These are phyloP conservation scores for Pseudonaja textilis DNA, from an alignment of 2,113 vertebrate species.

Conservation along the genomic window DNA sequence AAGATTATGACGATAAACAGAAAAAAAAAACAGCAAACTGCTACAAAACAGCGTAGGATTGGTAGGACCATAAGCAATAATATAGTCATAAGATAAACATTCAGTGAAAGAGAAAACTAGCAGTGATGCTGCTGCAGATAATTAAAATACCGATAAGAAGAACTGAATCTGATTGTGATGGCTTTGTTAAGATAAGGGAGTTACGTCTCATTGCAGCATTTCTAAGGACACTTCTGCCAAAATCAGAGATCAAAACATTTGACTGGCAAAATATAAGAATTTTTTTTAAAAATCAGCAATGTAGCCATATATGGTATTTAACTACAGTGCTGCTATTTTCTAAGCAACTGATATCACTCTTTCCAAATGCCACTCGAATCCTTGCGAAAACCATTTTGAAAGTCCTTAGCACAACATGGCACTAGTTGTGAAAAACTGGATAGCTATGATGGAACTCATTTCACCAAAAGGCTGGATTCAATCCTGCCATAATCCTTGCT, in stretches of 20 bases:
- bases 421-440: background rate
- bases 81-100: background rate
- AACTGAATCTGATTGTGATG: background rate
- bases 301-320: background rate
- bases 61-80: background rate
- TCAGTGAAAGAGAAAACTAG: background rate
- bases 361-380: background rate
- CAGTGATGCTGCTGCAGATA: background rate
- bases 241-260: background rate
- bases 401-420: background rate
- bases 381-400: background rate
- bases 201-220: background rate
- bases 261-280: background rate
- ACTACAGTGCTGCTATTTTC: background rate
- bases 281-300: background rate
- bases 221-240: background rate
- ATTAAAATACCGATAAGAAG: background rate
- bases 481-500: background rate
- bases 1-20: background rate
- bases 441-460: background rate
- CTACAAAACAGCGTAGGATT: background rate
- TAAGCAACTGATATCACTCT: background rate
- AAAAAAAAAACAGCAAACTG: background rate
- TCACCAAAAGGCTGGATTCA: background rate
- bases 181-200: background rate